phyloP scores from a whole-genome alignment of 92 coral and sea anemone species.

The Parazoanthus swiftii region DNA sequence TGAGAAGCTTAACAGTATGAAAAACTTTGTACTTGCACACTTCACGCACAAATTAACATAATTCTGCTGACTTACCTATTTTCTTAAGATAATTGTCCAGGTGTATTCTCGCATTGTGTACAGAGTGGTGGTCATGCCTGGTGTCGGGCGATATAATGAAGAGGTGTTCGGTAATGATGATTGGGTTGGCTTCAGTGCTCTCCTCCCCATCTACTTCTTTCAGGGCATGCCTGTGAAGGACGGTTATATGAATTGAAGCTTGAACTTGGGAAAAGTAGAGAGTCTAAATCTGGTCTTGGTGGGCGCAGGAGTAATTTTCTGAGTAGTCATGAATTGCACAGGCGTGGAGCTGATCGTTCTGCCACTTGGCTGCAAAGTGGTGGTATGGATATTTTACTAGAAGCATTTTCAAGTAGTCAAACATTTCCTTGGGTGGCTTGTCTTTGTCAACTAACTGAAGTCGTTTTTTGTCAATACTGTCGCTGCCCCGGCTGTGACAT shows the following conservation, averaged over 20 bases:
- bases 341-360: conserved; percentile 20
- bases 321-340: conserved; percentile 50
- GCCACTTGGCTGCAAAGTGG: conserved; percentile 4
- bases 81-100: conserved; percentile 41
- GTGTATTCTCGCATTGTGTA: conserved; percentile 43
- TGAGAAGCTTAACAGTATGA: neutral
- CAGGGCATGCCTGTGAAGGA: conserved; percentile 50
- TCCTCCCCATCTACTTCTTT: conserved; percentile 42
- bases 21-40: too few relatives aligned
- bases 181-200: conserved; percentile 32
- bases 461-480: neutral
- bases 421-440: neutral
- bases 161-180: conserved; percentile 42
- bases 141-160: conserved; percentile 54
- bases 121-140: conserved; percentile 62
- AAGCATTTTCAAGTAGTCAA: neutral
- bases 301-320: conserved; percentile 38
- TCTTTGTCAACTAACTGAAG: conserved; percentile 34
- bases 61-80: conserved; percentile 35
- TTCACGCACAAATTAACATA: too few relatives aligned
- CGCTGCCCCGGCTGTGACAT: neutral
- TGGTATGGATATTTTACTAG: neutral
- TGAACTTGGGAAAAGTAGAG: conserved; percentile 45
- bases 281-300: conserved; percentile 54
- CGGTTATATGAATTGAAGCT: conserved; percentile 47